phyloP scores from a whole-genome alignment of 1,140 invertebrate species.

The Phymastichus coffea region DNA sequence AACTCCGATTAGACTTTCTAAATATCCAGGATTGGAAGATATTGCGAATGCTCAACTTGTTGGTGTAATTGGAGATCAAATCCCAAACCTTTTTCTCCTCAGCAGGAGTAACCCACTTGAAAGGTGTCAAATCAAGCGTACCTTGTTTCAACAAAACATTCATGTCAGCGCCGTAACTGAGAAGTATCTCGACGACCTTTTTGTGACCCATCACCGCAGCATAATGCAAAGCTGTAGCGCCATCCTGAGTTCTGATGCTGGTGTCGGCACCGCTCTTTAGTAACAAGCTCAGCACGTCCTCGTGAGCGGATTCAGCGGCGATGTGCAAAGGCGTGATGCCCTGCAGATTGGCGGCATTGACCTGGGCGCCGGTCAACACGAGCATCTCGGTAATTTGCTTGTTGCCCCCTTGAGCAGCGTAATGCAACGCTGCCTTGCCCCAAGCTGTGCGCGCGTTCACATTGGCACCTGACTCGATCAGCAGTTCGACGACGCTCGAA shows the following conservation, averaged over 20 bases:
- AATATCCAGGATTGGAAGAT: too few species aligned
- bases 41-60: constrained; percentile 4
- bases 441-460: constrained; percentile 9
- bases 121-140: not conserved
- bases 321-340: constrained; percentile 11
- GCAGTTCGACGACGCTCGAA: not conserved
- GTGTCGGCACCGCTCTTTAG: not conserved
- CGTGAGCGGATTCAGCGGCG: constrained; percentile 5
- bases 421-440: constrained; percentile 6
- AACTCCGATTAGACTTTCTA: too few species aligned
- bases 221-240: constrained; percentile 5
- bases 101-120: constrained; percentile 2
- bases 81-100: constrained; percentile 17
- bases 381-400: not conserved
- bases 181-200: not conserved
- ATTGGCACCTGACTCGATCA: not conserved
- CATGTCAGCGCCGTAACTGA: constrained; percentile 4
- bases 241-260: not conserved
- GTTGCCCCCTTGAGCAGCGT: not conserved
- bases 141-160: constrained; percentile 11
- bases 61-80: not conserved
- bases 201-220: constrained; percentile 9
- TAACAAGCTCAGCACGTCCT: not conserved
- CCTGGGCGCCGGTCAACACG: not conserved
- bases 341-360: not conserved